Percentiles rank a stretch among this genome's conserved stretches.
Conservation (phyloP, 2,888 invertebrate genomes). For the Pelosia muscerda region DNA sequence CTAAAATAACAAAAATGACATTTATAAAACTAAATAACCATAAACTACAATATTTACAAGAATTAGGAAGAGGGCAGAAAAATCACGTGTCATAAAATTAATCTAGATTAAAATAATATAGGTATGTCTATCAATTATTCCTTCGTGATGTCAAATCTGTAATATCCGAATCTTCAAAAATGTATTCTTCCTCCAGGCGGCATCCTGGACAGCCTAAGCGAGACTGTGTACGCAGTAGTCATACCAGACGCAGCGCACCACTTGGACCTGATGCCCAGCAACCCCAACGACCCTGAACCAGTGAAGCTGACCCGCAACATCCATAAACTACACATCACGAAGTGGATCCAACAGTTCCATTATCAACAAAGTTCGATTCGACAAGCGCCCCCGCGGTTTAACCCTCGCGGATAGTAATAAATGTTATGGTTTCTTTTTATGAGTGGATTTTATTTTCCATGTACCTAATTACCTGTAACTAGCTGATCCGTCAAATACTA, state of each 20-base stretch:
- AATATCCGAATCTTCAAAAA: not conserved
- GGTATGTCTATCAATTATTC: not conserved
- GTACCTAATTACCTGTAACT: too few relatives aligned
- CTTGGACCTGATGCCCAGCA: constrained; percentile 90
- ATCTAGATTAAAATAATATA: not conserved
- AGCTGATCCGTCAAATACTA: too few relatives aligned
- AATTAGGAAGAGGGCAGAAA: too few relatives aligned
- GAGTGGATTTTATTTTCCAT: not conserved
- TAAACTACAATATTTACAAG: too few relatives aligned
- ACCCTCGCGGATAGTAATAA: constrained; percentile 5
- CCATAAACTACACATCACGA: constrained; percentile 87
- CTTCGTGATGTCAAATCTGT: not conserved
- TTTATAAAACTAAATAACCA: too few relatives aligned
- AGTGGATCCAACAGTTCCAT: constrained; percentile 84
- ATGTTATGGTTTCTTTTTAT: not conserved
- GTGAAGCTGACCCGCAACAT: constrained; percentile 88
- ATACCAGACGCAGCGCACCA: constrained; percentile 96
- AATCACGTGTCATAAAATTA: too few relatives aligned
- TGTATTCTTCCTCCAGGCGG: constrained; percentile 80
- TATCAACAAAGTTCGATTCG: constrained; percentile 33
- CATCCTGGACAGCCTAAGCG: constrained; percentile 89
- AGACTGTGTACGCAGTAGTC: constrained; percentile 89
- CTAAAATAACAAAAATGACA: too few relatives aligned
- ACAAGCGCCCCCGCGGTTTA: not conserved
- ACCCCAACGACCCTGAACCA: constrained; percentile 89